These are phyloP conservation scores for Macrobrachium rosenbergii DNA, from an alignment of 1,140 invertebrate species.

Conservation along the genomic window DNA sequence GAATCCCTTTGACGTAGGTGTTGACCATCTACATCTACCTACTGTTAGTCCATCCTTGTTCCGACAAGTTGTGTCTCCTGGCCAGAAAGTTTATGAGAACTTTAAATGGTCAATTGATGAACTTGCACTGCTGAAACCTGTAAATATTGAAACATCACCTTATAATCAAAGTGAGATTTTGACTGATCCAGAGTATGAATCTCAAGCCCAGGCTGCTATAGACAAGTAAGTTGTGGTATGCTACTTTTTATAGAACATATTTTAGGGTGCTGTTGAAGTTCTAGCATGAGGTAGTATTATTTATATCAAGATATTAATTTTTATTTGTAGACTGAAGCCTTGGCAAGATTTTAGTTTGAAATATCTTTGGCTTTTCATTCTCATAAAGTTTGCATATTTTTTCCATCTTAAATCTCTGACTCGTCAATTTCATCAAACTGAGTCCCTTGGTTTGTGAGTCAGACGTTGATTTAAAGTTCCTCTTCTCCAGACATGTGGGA, in stretches of 20 bases:
- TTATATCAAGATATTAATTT: too few species aligned
- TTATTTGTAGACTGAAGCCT: too few species aligned
- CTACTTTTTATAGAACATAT: not conserved
- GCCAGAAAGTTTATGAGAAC: conserved; percentile 43
- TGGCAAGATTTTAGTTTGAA: too few species aligned
- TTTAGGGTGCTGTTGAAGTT: too few species aligned
- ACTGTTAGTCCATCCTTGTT: conserved; percentile 53
- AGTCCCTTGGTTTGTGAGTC: too few species aligned
- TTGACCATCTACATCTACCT: conserved; percentile 43
- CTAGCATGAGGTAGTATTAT: too few species aligned
- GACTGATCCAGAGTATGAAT: conserved; percentile 53
- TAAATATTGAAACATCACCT: conserved; percentile 54
- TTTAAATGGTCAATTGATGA: conserved; percentile 60
- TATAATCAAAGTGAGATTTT: conserved; percentile 32
- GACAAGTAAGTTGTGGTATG: conserved; percentile 28
- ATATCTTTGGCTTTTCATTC: too few species aligned
- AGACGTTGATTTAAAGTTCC: too few species aligned
- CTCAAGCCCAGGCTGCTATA: conserved; percentile 51
- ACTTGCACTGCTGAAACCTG: conserved; percentile 47
- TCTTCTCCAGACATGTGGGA: too few species aligned
- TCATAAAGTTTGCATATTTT: too few species aligned
- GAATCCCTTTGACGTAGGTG: conserved; percentile 52
- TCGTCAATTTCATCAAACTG: too few species aligned
- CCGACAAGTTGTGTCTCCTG: conserved; percentile 55
- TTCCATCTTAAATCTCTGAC: too few species aligned